Evolutionary conservation across 2,888 invertebrate genomes (phyloP).

Genomic region (Conistra vaccinii): DNA sequence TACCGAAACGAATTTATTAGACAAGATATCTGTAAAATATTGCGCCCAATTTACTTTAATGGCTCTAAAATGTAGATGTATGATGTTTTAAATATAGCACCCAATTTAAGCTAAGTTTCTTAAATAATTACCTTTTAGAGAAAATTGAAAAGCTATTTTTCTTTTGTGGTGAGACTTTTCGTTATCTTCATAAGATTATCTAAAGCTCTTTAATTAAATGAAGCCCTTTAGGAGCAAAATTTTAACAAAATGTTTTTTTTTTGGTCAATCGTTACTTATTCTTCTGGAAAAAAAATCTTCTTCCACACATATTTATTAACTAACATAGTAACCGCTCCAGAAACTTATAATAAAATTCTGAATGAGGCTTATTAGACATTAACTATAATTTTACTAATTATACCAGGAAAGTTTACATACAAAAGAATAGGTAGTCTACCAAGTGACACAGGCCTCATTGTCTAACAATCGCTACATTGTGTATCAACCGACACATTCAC

Average conservation of each 20-base stretch:
- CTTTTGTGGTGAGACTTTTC: neutral
- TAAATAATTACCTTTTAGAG: neutral
- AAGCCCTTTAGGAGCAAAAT: neutral
- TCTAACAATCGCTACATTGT: neutral
- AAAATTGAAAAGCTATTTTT: slow-evolving; percentile 16
- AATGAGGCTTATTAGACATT: no score
- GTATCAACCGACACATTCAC: neutral
- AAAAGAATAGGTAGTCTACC: neutral
- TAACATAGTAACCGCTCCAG: neutral
- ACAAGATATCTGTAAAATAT: slow-evolving; percentile 52
- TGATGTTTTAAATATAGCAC: slow-evolving; percentile 15
- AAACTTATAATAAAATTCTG: neutral
- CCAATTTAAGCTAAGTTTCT: neutral
- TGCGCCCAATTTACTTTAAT: slow-evolving; percentile 40
- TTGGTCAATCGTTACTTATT: no score
- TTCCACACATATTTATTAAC: no score
- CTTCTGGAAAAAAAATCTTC: no score
- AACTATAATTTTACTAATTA: neutral
- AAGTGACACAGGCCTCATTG: neutral
- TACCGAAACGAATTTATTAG: slow-evolving; percentile 51
- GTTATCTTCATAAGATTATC: slow-evolving; percentile 7
- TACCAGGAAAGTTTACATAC: neutral
- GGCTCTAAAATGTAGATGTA: slow-evolving; percentile 25
- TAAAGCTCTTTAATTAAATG: slow-evolving; percentile 7
- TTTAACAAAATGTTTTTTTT: no score